Evolutionary conservation across 2,888 invertebrate genomes (phyloP).

Genomic region (Philereme transversata): DNA sequence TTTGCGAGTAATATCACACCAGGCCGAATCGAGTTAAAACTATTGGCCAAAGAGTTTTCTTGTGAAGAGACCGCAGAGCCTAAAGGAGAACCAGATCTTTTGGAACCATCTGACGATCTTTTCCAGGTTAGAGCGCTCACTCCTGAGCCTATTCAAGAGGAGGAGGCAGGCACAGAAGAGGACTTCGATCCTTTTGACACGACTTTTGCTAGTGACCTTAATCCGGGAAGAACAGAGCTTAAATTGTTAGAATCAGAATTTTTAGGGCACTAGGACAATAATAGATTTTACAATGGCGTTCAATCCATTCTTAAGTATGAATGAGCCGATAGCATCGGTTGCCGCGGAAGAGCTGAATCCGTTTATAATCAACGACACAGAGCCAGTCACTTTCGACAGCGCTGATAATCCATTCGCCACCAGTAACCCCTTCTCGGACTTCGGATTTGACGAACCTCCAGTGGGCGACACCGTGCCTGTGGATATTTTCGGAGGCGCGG

Average conservation of each 20-base stretch:
- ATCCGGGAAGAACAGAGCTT: slow-evolving; percentile 90
- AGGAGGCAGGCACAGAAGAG: slow-evolving; percentile 41
- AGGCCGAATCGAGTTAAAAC: slow-evolving; percentile 90
- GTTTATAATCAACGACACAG: slow-evolving; percentile 84
- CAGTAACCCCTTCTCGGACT: slow-evolving; percentile 88
- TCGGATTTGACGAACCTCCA: slow-evolving; percentile 66
- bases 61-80: slow-evolving; percentile 66
- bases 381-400: slow-evolving; percentile 51
- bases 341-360: slow-evolving; percentile 86
- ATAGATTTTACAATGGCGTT: slow-evolving; percentile 82
- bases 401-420: slow-evolving; percentile 89
- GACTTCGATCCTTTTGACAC: slow-evolving; percentile 93
- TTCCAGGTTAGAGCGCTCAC: slow-evolving; percentile 89
- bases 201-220: slow-evolving; percentile 89
- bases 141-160: slow-evolving; percentile 76
- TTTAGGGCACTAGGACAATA: slow-evolving; percentile 47
- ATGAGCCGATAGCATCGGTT: slow-evolving; percentile 83
- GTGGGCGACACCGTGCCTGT: slow-evolving; percentile 70
- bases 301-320: slow-evolving; percentile 92
- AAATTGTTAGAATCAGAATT: slow-evolving; percentile 91
- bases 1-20: slow-evolving; percentile 90
- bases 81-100: slow-evolving; percentile 70
- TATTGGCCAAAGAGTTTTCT: slow-evolving; percentile 90
- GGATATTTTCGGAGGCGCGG: slow-evolving; percentile 68
- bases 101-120: slow-evolving; percentile 79